Evolutionary conservation across 1,140 invertebrate species (phyloP).

Genomic region (Oscheius sp.): DNA sequence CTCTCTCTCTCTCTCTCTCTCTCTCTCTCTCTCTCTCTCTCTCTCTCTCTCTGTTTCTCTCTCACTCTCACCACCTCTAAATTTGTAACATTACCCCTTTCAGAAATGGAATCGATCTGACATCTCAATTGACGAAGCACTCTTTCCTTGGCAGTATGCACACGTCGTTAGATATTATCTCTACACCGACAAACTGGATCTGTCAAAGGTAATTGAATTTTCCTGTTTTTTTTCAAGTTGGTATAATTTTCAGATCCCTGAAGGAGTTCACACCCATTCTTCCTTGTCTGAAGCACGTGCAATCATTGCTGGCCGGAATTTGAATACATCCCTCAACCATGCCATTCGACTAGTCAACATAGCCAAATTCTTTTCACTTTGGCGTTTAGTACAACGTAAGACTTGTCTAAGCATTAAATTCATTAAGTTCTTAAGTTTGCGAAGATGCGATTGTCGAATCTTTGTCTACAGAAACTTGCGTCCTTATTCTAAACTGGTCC

Average conservation of each 20-base stretch:
- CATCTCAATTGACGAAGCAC: slow-evolving; percentile 22
- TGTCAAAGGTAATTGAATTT: neutral
- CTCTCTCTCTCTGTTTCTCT: too few species aligned
- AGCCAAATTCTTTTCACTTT: slow-evolving; percentile 35
- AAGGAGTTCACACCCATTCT: slow-evolving; percentile 1
- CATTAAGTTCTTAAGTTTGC: slow-evolving; percentile 23
- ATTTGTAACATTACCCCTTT: slow-evolving; percentile 4
- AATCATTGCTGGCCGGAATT: slow-evolving; percentile 32
- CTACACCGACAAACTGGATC: neutral
- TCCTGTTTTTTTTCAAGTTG: slow-evolving; percentile 7
- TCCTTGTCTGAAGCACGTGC: slow-evolving; percentile 37
- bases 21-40: neutral
- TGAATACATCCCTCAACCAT: slow-evolving; percentile 13
- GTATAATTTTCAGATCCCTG: slow-evolving; percentile 14
- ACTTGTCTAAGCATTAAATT: neutral
- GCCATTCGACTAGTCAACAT: slow-evolving; percentile 35
- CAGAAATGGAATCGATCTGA: slow-evolving; percentile 10
- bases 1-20: neutral
- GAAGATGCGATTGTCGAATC: slow-evolving; percentile 32
- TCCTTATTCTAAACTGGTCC: slow-evolving; percentile 13
- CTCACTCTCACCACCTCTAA: neutral
- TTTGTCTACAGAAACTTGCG: slow-evolving; percentile 13
- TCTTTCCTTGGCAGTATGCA: slow-evolving; percentile 1
- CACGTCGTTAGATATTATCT: neutral
- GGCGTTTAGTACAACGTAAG: slow-evolving; percentile 34